Evolutionary conservation across 2,888 invertebrate genomes (phyloP), one percentile per base, ranked within the genome.

Genomic region (Orthosia incerta): DNA sequence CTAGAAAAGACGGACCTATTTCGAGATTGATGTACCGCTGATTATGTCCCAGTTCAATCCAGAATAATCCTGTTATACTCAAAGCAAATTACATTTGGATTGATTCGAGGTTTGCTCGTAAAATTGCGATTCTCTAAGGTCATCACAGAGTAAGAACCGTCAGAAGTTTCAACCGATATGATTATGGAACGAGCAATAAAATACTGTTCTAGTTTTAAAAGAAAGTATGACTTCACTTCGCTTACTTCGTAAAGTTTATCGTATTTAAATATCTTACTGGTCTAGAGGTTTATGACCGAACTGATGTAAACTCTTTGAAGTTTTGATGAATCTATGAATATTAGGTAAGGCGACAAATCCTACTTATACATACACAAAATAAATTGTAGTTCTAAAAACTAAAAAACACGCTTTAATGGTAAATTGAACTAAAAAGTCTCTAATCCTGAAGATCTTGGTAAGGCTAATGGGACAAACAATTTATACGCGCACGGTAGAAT

Each of bases 61-160:
- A 63, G 69, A 74, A 75, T 82, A 79, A 84, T 79, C 71, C 61
- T 13, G 74, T 82, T 84, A 79, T 60, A 66, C 61, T 48, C 63
- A 69, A 84, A 73, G 39, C 15, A 79, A 85, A 83, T 79, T 81
- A 79, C 73, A 77, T 71, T 80, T 71, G 57, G 73, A 82, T 83
- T 71, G 73, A 83, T 64, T 71, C 70, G 64, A 46, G 31, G 72
- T 78, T 80, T 67, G 48, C 62, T 64, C 67, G 79, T 78, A 81
- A 85, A 81, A 81, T 81, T 79, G 72, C 70, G 76, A 79, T 63
- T 76, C 73, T 69, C 85, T 71, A n/a, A 76, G 74, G 71, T 61
- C 16, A 39, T 59, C 65, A 68, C 55, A 15, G 48, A 15, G 23
- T 56, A 71, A 16, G 16, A 73, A 48, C 15, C 1, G 5, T n/a